These are phyloP conservation scores for Pharmacophagus antenor DNA, from an alignment of 2,888 invertebrate genomes.

Conservation along the genomic window DNA sequence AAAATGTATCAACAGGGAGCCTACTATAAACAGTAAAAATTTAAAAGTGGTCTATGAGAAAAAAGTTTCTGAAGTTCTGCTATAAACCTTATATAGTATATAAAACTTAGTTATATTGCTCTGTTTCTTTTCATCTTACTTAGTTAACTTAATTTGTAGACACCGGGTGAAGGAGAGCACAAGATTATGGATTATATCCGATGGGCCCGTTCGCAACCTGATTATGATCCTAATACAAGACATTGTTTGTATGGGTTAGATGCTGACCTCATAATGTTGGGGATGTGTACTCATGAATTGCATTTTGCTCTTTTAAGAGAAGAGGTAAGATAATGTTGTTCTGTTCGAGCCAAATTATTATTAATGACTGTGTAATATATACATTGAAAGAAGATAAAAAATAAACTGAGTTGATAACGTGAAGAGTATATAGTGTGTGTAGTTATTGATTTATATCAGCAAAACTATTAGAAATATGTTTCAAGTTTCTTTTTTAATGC, in stretches of 20 bases:
- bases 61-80: no score
- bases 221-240: constrained; percentile 93
- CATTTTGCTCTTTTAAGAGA: constrained; percentile 96
- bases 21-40: no score
- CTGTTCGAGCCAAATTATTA: background rate
- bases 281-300: constrained; percentile 96
- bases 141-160: constrained; percentile 66
- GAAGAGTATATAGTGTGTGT: no score
- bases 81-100: no score
- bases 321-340: constrained; percentile 85
- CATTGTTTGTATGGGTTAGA: constrained; percentile 99
- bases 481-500: no score
- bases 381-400: no score
- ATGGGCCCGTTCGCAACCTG: constrained; percentile 89
- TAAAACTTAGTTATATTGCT: background rate
- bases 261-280: constrained; percentile 98
- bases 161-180: constrained; percentile 98
- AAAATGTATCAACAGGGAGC: no score
- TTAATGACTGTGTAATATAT: background rate
- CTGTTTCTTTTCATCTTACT: background rate
- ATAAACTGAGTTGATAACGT: no score
- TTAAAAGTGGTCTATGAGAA: no score
- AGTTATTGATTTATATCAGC: no score
- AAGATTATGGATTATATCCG: constrained; percentile 99
- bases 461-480: no score